Percentiles rank a stretch among this genome's conserved stretches.
Conservation (phyloP, 2,113 vertebrate species). For the Sitta europaea region DNA sequence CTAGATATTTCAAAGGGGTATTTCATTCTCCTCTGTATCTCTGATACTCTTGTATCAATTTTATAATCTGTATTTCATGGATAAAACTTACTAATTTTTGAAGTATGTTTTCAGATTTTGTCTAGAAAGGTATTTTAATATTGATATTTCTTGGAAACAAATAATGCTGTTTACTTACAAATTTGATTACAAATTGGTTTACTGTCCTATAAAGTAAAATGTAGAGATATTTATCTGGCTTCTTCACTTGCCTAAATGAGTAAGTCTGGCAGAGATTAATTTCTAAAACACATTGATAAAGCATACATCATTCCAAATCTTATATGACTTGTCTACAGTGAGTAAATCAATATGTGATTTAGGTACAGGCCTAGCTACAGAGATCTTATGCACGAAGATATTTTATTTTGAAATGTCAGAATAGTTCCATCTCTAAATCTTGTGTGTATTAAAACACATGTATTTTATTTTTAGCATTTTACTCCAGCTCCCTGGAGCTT, state of each 20-base stretch:
- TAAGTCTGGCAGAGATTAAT: background rate
- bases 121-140: background rate
- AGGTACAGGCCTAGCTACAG: background rate
- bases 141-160: conserved; percentile 8
- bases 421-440: conserved; percentile 14
- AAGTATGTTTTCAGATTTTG: background rate
- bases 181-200: conserved; percentile 44
- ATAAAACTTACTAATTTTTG: background rate
- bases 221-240: conserved; percentile 18
- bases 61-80: background rate
- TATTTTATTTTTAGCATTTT: conserved; percentile 51
- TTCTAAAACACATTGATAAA: conserved; percentile 25
- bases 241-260: conserved; percentile 21
- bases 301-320: background rate
- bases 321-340: background rate
- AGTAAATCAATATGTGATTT: conserved; percentile 46
- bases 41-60: rapidly evolving
- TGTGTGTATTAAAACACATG: background rate
- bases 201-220: conserved; percentile 10
- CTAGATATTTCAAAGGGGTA: background rate
- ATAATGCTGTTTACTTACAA: conserved; percentile 1
- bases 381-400: background rate
- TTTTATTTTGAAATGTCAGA: conserved; percentile 22
- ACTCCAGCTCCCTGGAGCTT: background rate
- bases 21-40: background rate